Conservation (phyloP, 2,113 vertebrate species). For the Alouatta palliata region DNA sequence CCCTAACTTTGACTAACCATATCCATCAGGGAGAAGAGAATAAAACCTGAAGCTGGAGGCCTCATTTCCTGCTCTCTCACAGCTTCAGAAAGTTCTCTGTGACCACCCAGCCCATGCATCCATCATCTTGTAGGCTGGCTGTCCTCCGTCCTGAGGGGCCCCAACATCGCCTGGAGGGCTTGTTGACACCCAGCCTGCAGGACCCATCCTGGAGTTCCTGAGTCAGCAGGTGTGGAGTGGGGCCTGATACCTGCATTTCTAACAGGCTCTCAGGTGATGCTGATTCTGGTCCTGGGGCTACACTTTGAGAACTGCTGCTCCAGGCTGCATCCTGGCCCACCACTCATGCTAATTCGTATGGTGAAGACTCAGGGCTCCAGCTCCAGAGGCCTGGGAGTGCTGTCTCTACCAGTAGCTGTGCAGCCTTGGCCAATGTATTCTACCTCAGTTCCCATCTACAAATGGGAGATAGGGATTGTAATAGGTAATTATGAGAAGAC, state of each 20-base stretch:
- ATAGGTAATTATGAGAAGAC: not conserved
- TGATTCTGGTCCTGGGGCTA: not conserved
- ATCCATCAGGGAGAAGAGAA: not conserved
- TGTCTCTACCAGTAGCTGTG: not conserved
- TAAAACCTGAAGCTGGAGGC: not conserved
- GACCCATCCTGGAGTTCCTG: not conserved
- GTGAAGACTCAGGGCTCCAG: not conserved
- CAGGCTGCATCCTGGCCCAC: not conserved
- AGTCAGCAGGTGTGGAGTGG: too few species aligned
- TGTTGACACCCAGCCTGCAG: too few species aligned
- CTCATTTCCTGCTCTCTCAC: not conserved
- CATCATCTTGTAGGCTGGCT: not conserved
- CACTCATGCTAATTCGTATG: not conserved
- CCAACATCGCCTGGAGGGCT: not conserved
- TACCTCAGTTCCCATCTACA: not conserved
- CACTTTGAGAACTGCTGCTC: not conserved
- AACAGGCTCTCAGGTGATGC: fast-evolving
- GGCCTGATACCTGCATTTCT: not conserved
- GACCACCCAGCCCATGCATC: not conserved
- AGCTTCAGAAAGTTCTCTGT: not conserved
- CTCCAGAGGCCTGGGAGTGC: not conserved
- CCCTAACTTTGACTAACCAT: not conserved
- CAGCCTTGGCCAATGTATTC: not conserved
- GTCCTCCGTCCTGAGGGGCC: not conserved
- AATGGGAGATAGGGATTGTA: not conserved